phyloP scores from a whole-genome alignment of 2,113 vertebrate species.

The Meleagris gallopavo region DNA sequence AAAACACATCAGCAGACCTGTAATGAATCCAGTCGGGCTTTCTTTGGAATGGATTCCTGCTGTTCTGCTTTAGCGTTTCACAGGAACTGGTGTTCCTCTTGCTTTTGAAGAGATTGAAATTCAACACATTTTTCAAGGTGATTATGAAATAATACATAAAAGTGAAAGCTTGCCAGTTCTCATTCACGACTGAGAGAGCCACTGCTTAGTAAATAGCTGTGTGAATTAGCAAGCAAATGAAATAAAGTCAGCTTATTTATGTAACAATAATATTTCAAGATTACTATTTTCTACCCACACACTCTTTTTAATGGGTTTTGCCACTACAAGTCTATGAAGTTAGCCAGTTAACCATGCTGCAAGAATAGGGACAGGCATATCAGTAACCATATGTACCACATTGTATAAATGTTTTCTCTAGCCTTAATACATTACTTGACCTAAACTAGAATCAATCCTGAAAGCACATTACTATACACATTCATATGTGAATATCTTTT shows the following conservation, averaged over 20 bases:
- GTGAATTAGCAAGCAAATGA: not conserved
- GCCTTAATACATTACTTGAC: not conserved
- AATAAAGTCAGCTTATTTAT: not conserved
- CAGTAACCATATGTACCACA: not conserved
- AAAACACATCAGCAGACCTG: conserved; percentile 41
- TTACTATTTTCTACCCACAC: not conserved
- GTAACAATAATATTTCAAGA: not conserved
- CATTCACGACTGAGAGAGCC: not conserved
- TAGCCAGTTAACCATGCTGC: not conserved
- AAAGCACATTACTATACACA: not conserved
- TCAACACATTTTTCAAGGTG: conserved; percentile 24
- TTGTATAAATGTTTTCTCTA: not conserved
- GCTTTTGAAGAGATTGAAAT: not conserved
- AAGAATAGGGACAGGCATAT: not conserved
- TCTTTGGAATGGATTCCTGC: conserved; percentile 21
- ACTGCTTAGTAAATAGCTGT: not conserved
- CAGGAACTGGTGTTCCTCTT: not conserved
- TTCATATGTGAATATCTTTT: not conserved
- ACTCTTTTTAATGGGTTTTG: not conserved
- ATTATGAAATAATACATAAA: not conserved
- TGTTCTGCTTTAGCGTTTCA: conserved; percentile 49
- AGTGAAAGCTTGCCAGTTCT: conserved; percentile 5
- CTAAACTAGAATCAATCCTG: not conserved
- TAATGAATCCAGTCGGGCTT: conserved; percentile 43
- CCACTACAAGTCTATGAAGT: not conserved